These are phyloP conservation scores for Tanaodytes sp. DNA, from an alignment of 2,888 invertebrate species.

Conservation along the genomic window DNA sequence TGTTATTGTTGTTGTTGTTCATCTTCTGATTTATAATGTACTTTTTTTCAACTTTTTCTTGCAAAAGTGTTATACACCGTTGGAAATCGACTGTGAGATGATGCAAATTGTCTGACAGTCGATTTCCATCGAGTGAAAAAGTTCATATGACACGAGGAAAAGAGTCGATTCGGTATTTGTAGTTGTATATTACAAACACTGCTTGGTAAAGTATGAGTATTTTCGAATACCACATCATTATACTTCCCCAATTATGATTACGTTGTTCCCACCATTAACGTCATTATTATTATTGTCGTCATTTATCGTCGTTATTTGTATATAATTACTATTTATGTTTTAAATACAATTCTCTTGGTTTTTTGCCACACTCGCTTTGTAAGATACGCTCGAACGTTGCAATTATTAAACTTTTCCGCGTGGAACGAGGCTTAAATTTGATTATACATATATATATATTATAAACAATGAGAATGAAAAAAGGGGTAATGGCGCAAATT, in stretches of 20 bases:
- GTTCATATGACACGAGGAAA: slow-evolving; percentile 1
- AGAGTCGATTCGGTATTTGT: slow-evolving; percentile 41
- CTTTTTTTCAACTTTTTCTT: slow-evolving; percentile 7
- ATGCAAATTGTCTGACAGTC: slow-evolving; percentile 6
- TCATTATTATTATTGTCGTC: slow-evolving; percentile 37
- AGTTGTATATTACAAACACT: slow-evolving; percentile 46
- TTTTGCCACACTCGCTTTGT: slow-evolving; percentile 40
- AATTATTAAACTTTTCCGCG: slow-evolving; percentile 2
- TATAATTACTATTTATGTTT: slow-evolving; percentile 50
- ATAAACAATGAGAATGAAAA: slow-evolving; percentile 8
- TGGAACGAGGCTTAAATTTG: not conserved
- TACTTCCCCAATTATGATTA: slow-evolving; percentile 39
- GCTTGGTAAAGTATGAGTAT: slow-evolving; percentile 32
- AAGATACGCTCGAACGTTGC: slow-evolving; percentile 36
- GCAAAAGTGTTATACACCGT: no score
- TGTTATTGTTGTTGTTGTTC: slow-evolving; percentile 40
- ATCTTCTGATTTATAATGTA: slow-evolving; percentile 27
- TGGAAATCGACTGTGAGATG: no score
- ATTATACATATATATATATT: not conserved
- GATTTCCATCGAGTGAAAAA: not conserved
- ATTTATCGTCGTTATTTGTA: slow-evolving; percentile 47
- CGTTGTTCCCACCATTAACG: slow-evolving; percentile 37
- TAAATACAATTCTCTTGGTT: slow-evolving; percentile 33
- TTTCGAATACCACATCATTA: slow-evolving; percentile 28
- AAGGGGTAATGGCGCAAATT: no score